Conservation (phyloP, 2,888 invertebrate species). For the Drosophila emarginata region DNA sequence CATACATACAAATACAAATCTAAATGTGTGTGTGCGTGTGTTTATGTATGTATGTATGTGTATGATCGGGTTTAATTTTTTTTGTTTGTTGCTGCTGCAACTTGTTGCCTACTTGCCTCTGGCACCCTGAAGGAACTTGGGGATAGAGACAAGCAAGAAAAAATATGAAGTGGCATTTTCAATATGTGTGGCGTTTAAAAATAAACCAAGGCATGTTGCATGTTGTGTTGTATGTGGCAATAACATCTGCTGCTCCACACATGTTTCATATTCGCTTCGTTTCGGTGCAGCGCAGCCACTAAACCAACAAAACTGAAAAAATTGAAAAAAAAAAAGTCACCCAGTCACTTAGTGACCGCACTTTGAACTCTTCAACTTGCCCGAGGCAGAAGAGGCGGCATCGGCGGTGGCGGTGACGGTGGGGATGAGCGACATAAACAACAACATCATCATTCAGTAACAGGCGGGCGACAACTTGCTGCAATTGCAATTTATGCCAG, state of each 20-base stretch:
- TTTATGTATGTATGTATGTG: neutral
- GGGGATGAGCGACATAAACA: conserved; percentile 4
- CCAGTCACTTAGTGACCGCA: conserved; percentile 69
- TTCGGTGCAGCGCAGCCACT: neutral
- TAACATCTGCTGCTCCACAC: conserved; percentile 43
- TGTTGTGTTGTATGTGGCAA: conserved; percentile 36
- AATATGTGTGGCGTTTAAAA: conserved; percentile 40
- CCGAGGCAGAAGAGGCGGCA: neutral
- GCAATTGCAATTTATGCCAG: conserved; percentile 17
- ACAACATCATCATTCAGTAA: neutral
- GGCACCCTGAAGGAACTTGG: conserved; percentile 33
- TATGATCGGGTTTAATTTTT: conserved; percentile 33
- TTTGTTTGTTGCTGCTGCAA: conserved; percentile 49
- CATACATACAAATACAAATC: conserved; percentile 6
- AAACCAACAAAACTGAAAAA: neutral
- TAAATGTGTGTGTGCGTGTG: conserved; percentile 17
- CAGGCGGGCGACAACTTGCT: conserved; percentile 1
- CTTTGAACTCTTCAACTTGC: conserved; percentile 58
- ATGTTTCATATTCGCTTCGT: conserved; percentile 41
- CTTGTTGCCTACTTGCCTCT: conserved; percentile 55
- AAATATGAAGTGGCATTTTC: conserved; percentile 50
- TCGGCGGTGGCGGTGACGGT: too few relatives aligned
- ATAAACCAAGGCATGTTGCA: conserved; percentile 60
- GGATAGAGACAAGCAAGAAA: conserved; percentile 14
- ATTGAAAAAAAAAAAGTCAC: conserved; percentile 43